These are phyloP conservation scores for Meleagris gallopavo DNA, from an alignment of 2,113 vertebrate genomes.

Conservation along the genomic window DNA sequence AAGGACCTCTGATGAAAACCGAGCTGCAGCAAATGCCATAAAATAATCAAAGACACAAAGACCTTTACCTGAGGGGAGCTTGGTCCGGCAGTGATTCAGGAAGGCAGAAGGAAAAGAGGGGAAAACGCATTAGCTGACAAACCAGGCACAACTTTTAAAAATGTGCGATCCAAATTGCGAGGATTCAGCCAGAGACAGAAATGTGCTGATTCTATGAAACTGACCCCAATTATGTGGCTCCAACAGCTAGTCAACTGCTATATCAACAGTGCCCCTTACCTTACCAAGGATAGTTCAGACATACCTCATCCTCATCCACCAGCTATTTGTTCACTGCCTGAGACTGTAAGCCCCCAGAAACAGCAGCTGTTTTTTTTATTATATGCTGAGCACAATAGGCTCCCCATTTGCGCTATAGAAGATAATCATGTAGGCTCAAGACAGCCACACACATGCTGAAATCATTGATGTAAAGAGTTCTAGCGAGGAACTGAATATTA, in stretches of 20 bases:
- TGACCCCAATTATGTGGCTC: neutral
- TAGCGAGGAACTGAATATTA: conserved; percentile 50
- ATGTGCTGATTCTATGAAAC: neutral
- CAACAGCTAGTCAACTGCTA: neutral
- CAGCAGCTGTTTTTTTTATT: neutral
- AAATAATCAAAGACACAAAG: conserved; percentile 71
- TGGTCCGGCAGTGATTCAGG: neutral
- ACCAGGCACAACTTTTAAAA: conserved; percentile 27
- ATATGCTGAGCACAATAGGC: neutral
- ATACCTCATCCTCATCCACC: neutral
- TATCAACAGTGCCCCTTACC: neutral
- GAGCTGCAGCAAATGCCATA: conserved; percentile 56
- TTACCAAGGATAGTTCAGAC: neutral
- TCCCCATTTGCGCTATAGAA: conserved; percentile 7
- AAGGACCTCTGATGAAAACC: conserved; percentile 49
- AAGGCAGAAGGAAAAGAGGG: neutral
- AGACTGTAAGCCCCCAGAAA: neutral
- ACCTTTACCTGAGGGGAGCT: conserved; percentile 56
- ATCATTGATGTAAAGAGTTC: conserved; percentile 20
- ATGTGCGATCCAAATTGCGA: neutral
- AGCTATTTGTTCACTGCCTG: conserved; percentile 9
- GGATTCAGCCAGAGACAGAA: neutral
- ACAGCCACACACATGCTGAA: neutral
- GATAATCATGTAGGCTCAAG: conserved; percentile 5
- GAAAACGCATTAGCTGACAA: conserved; percentile 23